Evolutionary conservation across 1,140 invertebrate species (phyloP).

Genomic region (Rhopalosiphum maidis): DNA sequence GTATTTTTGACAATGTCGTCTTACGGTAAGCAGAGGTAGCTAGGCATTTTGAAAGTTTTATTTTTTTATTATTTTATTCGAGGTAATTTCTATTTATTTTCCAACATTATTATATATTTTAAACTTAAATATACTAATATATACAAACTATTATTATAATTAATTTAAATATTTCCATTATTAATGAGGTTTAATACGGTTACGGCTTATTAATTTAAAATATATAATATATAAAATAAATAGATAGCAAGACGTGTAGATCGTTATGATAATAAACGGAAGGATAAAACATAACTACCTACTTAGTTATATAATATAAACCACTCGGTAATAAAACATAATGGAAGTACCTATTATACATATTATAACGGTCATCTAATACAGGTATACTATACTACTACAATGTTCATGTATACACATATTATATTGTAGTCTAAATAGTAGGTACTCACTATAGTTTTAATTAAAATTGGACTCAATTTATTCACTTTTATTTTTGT

Average conservation of each 20-base stretch:
- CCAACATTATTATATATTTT: neutral
- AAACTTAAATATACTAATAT: neutral
- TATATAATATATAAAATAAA: conserved; percentile 1
- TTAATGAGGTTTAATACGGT: neutral
- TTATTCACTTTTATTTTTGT: neutral
- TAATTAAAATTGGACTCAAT: neutral
- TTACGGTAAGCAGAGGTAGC: neutral
- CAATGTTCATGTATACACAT: neutral
- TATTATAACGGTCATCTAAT: neutral
- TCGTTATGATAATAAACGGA: neutral
- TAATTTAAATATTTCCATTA: neutral
- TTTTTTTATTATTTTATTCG: neutral
- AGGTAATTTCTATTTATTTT: neutral
- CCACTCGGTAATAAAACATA: neutral
- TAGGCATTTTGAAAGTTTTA: neutral
- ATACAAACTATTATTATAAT: neutral
- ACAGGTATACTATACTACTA: neutral
- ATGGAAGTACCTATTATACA: neutral
- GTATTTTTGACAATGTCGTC: neutral
- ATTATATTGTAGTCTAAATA: neutral
- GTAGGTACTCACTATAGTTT: neutral
- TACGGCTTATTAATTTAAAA: neutral
- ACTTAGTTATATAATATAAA: neutral
- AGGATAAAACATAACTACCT: neutral
- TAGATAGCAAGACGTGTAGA: neutral